Evolutionary conservation across 53 echinoderm and acorn worm genomes (phyloP).

Genomic region (Antedon mediterranea): DNA sequence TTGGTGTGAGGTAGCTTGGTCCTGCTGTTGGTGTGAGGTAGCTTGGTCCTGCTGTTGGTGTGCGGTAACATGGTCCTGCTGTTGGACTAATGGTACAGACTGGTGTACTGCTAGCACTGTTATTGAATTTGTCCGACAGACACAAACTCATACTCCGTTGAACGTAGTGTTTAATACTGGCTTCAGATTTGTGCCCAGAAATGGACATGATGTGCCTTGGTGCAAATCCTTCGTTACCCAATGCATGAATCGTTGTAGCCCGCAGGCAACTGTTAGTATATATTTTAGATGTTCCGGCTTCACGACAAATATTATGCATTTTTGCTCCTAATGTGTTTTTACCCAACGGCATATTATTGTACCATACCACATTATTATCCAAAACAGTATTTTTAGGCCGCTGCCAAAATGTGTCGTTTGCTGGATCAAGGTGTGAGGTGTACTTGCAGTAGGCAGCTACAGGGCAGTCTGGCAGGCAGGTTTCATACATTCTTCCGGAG

Average conservation of each 20-base stretch:
- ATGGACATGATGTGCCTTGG: neutral
- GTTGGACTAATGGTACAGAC: no score
- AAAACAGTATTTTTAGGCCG: neutral
- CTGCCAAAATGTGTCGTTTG: neutral
- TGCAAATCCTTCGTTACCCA: neutral
- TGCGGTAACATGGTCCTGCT: no score
- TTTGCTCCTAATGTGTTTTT: conserved; percentile 7
- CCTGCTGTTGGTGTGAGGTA: no score
- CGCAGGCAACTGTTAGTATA: conserved; percentile 4
- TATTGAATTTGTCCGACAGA: no score
- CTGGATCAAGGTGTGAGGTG: neutral
- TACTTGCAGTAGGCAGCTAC: neutral
- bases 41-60: no score
- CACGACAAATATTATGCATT: neutral
- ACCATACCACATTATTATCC: neutral
- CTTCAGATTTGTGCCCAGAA: conserved; percentile 6
- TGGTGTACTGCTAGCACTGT: no score
- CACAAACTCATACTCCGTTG: no score
- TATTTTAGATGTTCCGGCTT: neutral
- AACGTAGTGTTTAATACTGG: neutral
- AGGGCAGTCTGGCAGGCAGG: neutral
- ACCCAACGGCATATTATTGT: conserved; percentile 1
- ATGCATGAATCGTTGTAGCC: neutral
- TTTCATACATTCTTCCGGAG: conserved; percentile 7
- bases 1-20: no score